These are phyloP conservation scores for Myanophis thanlyinensis DNA, from an alignment of 2,113 vertebrate genomes.

Conservation along the genomic window DNA sequence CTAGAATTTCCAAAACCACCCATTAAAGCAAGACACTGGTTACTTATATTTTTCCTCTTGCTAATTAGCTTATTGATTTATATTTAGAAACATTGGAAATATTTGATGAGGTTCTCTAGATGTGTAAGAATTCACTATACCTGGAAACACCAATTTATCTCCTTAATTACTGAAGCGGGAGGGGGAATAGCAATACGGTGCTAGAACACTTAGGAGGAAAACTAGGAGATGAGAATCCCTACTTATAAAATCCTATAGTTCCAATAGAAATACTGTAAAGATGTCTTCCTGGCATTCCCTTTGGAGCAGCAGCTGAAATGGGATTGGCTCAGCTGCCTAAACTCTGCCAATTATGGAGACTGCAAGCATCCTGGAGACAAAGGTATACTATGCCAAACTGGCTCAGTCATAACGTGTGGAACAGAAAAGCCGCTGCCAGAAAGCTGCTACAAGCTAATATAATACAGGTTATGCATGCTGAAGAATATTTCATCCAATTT, in stretches of 20 bases:
- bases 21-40: background rate
- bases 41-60: background rate
- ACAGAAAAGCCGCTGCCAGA: fast-evolving
- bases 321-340: background rate
- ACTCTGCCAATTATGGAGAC: background rate
- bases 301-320: background rate
- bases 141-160: background rate
- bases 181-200: background rate
- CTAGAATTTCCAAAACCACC: background rate
- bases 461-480: background rate
- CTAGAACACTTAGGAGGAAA: background rate
- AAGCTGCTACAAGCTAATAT: background rate
- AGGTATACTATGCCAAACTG: background rate
- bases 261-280: background rate
- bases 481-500: background rate
- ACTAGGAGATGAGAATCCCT: background rate
- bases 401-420: background rate
- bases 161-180: background rate
- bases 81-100: background rate
- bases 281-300: background rate
- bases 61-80: background rate
- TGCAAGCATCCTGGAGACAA: background rate
- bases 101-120: background rate
- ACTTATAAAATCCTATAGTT: background rate
- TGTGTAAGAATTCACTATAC: background rate